Evolutionary conservation across 2,888 invertebrate genomes (phyloP).

Genomic region (Synanthedon tipuliformis): DNA sequence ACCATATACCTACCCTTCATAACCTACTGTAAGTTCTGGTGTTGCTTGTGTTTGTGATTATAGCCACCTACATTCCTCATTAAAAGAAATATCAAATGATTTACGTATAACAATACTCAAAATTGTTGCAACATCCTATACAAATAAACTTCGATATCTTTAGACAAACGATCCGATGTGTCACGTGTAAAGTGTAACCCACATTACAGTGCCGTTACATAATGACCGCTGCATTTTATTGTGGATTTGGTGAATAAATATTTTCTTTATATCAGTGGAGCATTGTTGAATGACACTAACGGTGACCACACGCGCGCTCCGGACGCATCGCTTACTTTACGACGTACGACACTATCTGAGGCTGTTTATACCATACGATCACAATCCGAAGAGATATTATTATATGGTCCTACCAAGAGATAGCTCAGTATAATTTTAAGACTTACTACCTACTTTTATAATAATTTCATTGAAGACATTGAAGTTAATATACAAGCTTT

Average conservation of each 20-base stretch:
- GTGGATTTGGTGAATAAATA: slow-evolving; percentile 65
- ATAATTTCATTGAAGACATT: too few relatives aligned
- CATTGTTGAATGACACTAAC: slow-evolving; percentile 60
- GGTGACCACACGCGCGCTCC: slow-evolving; percentile 61
- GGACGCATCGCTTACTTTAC: slow-evolving; percentile 26
- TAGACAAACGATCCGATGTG: slow-evolving; percentile 22
- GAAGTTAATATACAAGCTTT: too few relatives aligned
- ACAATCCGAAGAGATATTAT: neutral
- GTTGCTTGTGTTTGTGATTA: too few relatives aligned
- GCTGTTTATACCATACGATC: slow-evolving; percentile 37
- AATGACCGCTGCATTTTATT: slow-evolving; percentile 44
- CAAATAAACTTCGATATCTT: slow-evolving; percentile 31
- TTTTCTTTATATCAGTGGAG: slow-evolving; percentile 67
- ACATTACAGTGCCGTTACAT: slow-evolving; percentile 46
- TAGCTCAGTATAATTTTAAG: too few relatives aligned
- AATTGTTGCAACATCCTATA: neutral
- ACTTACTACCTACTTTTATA: too few relatives aligned
- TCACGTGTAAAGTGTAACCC: slow-evolving; percentile 14
- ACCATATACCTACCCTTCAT: too few relatives aligned
- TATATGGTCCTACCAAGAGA: too few relatives aligned
- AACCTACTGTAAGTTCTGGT: too few relatives aligned
- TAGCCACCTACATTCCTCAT: too few relatives aligned
- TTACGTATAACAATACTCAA: too few relatives aligned
- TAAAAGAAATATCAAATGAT: too few relatives aligned
- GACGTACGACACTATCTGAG: slow-evolving; percentile 21